phyloP scores from a whole-genome alignment of 2,888 invertebrate genomes.

The Elmis aenea region DNA sequence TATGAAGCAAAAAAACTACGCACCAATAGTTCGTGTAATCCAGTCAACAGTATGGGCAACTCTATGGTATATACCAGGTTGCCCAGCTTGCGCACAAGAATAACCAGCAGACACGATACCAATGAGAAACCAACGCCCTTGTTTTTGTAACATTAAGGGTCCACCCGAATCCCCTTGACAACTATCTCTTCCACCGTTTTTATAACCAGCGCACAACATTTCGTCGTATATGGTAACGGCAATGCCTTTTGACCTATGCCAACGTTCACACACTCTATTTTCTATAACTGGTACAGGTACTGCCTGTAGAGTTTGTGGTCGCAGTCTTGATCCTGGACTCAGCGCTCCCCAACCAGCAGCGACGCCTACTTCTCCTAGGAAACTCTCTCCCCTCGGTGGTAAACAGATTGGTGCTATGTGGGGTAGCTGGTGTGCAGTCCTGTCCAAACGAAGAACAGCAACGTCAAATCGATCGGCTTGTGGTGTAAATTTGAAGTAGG shows the following conservation, averaged over 20 bases:
- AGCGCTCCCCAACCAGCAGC: slow-evolving; percentile 93
- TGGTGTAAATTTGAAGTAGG: slow-evolving; percentile 88
- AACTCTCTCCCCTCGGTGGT: slow-evolving; percentile 84
- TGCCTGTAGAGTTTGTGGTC: slow-evolving; percentile 85
- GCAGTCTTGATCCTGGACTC: slow-evolving; percentile 73
- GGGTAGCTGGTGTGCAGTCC: slow-evolving; percentile 85
- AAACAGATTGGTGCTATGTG: slow-evolving; percentile 89
- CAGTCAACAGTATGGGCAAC: slow-evolving; percentile 92
- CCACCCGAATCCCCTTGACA: slow-evolving; percentile 81
- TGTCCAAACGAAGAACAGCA: slow-evolving; percentile 80
- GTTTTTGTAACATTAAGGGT: slow-evolving; percentile 82
- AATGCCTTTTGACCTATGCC: slow-evolving; percentile 71
- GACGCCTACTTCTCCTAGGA: slow-evolving; percentile 86
- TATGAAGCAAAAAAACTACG: no score
- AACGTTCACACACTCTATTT: slow-evolving; percentile 68
- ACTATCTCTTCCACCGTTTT: slow-evolving; percentile 79
- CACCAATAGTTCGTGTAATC: slow-evolving; percentile 67
- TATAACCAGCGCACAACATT: slow-evolving; percentile 92
- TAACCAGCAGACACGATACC: slow-evolving; percentile 86
- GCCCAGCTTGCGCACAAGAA: slow-evolving; percentile 88
- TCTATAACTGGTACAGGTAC: slow-evolving; percentile 92
- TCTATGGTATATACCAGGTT: slow-evolving; percentile 90
- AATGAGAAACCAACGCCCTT: slow-evolving; percentile 85
- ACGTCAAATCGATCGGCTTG: slow-evolving; percentile 90
- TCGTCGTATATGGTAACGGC: slow-evolving; percentile 90